Percentiles rank a stretch among this genome's conserved stretches.
Evolutionary conservation across 1,140 invertebrate genomes (phyloP).

Genomic region (Pseudoatta argentina): DNA sequence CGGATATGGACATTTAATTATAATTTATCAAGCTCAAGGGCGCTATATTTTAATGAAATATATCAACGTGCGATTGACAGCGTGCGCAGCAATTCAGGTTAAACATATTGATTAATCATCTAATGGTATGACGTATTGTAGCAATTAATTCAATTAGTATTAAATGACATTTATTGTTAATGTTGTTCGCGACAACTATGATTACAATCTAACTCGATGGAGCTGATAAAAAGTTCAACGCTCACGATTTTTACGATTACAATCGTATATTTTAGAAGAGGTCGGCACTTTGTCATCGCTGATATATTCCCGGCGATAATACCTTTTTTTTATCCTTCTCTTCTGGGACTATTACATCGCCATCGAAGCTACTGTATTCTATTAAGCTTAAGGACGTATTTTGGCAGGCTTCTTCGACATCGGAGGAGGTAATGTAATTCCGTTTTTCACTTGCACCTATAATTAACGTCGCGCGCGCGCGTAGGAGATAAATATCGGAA

Average conservation of each 20-base stretch:
- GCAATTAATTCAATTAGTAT: conserved; percentile 46
- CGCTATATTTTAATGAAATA: conserved; percentile 12
- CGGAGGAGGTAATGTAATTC: conserved; percentile 38
- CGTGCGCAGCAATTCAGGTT: not conserved
- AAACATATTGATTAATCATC: conserved; percentile 40
- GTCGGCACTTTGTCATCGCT: conserved; percentile 10
- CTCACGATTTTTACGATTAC: conserved; percentile 24
- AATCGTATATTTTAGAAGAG: conserved; percentile 22
- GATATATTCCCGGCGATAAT: not conserved
- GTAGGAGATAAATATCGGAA: conserved; percentile 57
- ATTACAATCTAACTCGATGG: not conserved
- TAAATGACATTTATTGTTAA: conserved; percentile 24
- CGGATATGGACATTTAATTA: conserved; percentile 38
- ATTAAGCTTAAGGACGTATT: conserved; percentile 50
- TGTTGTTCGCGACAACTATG: not conserved
- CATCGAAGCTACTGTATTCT: conserved; percentile 43
- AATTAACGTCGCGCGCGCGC: conserved; percentile 43
- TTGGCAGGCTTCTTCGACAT: conserved; percentile 33
- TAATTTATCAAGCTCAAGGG: conserved; percentile 28
- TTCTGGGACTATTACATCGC: conserved; percentile 16
- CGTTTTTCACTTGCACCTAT: conserved; percentile 47
- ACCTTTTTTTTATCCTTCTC: not conserved
- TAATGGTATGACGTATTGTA: not conserved
- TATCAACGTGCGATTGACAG: conserved; percentile 22
- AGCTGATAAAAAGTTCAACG: not conserved